Evolutionary conservation across 2,888 invertebrate genomes (phyloP), one percentile per base, ranked within the genome.

Genomic region (Nomada fucata): DNA sequence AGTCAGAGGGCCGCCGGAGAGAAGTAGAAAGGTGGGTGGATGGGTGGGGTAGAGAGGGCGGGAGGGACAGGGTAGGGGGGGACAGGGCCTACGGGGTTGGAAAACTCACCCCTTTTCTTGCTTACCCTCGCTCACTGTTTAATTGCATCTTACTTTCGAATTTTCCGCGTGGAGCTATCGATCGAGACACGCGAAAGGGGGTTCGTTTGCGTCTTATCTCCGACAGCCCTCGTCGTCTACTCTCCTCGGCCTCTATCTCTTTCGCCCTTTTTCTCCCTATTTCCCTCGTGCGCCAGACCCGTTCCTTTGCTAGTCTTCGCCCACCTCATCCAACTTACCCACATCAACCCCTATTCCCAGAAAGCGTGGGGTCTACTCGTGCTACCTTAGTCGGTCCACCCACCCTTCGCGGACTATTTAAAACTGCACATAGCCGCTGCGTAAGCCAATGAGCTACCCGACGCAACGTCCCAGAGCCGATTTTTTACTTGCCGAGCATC

Each of bases 71-170:
- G n/a, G n/a, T n/a, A n/a, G n/a, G 71, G 82, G 71, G 71, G 78
- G 78, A 81, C 79, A 86, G 82, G 76, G 89, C 89, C 89, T 89
- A 89, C 86, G 90, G 89, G 90, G 90, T 90, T 92, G 93, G 93
- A 93, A 93, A 93, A 93, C 93, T 93, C 93, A 93, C 93, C 93
- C 93, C 93, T 93, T 93, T 93, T 93, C 93, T 93, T 93, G 92
- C 93, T 93, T 93, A 93, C 93, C 93, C 93, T 93, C 92, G 92
- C 87, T 91, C 92, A 92, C 93, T 93, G 93, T 93, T 93, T 93
- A 93, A 93, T 93, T 93, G 93, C 93, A 93, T 93, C 93, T 93
- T 93, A 93, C 93, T 93, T 93, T 93, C 93, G 93, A 93, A 93
- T 93, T 93, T 93, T 93, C 93, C 93, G 93, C 93, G 93, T 92